Evolutionary conservation across 2,797 vertebrate genomes (phyloP).

Genomic region (Micromesistius poutassou): DNA sequence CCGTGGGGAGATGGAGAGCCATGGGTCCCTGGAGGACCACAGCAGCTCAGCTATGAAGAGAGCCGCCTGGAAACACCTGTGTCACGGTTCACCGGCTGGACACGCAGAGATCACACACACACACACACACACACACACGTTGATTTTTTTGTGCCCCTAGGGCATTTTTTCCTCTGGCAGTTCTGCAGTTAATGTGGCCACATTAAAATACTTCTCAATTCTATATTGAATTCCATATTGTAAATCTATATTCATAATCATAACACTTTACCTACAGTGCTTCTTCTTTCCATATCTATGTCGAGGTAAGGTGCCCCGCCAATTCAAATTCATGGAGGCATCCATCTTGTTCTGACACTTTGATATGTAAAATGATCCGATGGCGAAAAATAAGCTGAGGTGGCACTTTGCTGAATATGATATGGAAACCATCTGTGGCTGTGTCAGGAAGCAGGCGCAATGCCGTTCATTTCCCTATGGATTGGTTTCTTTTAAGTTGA

Average conservation of each 20-base stretch:
- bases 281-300: neutral
- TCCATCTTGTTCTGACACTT: neutral
- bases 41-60: no score
- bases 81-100: conserved; percentile 13
- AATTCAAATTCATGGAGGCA: neutral
- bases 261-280: neutral
- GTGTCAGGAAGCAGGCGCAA: neutral
- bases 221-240: conserved; percentile 1
- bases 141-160: neutral
- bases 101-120: conserved; percentile 11
- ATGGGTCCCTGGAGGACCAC: conserved; percentile 8
- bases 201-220: neutral
- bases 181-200: neutral
- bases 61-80: conserved; percentile 2
- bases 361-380: conserved; percentile 4
- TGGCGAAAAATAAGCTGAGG: neutral
- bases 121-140: conserved; percentile 15
- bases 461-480: neutral
- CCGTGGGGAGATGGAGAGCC: conserved; percentile 1
- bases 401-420: neutral
- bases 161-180: neutral
- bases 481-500: neutral
- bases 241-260: conserved; percentile 5
- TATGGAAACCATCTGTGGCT: neutral
- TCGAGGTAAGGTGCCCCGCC: neutral